Evolutionary conservation across 1,140 invertebrate genomes (phyloP), one percentile per base, ranked within the genome.

Genomic region (Orius insidiosus): DNA sequence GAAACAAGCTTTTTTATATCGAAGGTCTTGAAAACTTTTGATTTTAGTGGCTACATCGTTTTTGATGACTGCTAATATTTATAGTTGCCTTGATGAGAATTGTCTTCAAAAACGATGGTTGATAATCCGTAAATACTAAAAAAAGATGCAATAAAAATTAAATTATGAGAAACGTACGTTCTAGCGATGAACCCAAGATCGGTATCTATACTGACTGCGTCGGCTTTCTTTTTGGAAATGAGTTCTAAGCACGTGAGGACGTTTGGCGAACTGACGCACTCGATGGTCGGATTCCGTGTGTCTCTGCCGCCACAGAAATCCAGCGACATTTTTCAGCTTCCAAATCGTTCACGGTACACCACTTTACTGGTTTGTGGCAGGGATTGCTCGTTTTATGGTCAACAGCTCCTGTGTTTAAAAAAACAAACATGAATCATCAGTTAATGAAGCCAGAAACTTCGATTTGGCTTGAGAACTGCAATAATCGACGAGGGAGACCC

Each of bases 51-150:
- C 4, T 15, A 2, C 15, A n/a, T 30, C 4, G n/a, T 24, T 15
- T 16, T 40, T 40, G 11, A 43, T n/a, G n/a, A 43, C 41, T 43
- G 41, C 41, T n/a, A 43, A 10, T 9, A 43, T 43, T 16, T 43
- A 19, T 43, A 43, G 16, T 43, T 43, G 2, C 9, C 41, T 11
- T 31, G 9, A 5, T 30, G 14, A 7, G 31, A 16, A 31, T 31
- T 43, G 14, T 43, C 41, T 43, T 43, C 41, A 31, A 14, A 43
- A 5, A 43, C 19, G 10, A 43, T n/a, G 11, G 41, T 43, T 3
- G 41, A 31, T 9, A 43, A 15, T 5, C 14, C 14, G 41, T 31
- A 43, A n/a, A 31, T 16, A 2, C 41, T 43, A 19, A 30, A 31
- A 43, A 31, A 16, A 7, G 4, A 24, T 24, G 24, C 7, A 4